Conservation (phyloP, 2,113 vertebrate genomes). For the Tenrec ecaudatus region DNA sequence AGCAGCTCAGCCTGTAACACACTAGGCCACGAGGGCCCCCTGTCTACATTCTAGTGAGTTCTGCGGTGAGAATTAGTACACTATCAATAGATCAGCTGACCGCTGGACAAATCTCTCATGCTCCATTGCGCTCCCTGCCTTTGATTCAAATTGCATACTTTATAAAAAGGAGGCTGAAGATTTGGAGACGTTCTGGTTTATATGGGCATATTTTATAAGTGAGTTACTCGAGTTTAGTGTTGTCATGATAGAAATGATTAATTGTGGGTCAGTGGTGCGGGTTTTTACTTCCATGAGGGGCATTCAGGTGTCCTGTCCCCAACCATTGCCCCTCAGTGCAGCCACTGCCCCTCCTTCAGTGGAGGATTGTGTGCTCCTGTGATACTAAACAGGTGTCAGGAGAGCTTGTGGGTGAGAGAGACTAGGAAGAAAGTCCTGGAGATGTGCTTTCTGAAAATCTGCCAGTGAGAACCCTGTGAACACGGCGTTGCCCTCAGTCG, state of each 20-base stretch:
- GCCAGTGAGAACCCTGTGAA: background rate
- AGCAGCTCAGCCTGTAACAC: too few species aligned
- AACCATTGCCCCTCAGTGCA: background rate
- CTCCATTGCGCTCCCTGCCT: too few species aligned
- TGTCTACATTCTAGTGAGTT: background rate
- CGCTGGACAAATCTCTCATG: background rate
- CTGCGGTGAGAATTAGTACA: constrained; percentile 10
- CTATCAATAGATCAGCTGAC: background rate
- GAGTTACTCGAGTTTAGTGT: constrained; percentile 2
- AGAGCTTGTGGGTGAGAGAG: background rate
- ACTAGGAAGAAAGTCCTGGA: background rate
- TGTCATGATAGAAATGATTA: background rate
- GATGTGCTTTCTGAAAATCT: background rate
- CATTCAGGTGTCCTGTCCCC: background rate
- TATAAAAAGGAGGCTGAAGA: constrained; percentile 13
- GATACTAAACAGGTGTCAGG: background rate
- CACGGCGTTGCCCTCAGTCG: background rate
- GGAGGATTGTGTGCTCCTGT: background rate
- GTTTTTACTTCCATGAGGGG: background rate
- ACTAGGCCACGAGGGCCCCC: too few species aligned
- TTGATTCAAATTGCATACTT: background rate
- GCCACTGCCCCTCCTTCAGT: background rate
- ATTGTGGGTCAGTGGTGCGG: background rate
- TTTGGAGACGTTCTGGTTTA: background rate
- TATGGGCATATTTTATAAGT: background rate